Base-by-base conservation (phyloP, 2,888 invertebrate species). In the Pyralis farinalis region DNA sequence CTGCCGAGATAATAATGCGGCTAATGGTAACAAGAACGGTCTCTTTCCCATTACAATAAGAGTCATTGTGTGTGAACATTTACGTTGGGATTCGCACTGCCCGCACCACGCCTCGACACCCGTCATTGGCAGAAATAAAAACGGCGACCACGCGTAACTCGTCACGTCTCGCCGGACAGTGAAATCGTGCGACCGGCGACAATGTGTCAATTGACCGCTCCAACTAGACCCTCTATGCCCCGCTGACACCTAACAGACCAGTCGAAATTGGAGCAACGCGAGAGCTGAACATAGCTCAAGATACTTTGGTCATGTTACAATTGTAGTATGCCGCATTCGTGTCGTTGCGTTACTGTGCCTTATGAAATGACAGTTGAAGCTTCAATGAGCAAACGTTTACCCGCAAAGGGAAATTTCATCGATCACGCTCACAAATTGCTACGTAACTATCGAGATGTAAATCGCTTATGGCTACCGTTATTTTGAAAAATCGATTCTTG, bases 61-160 rank as follows among this genome's bases (percentile, higher is more conserved):
- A 65, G 59, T 47, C 45, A 58, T 35, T 42, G 40, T 34, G 46
- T 46, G 42, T 30, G 71, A 52, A 59, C 46, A 51, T 47, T 50
- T 62, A 68, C 44, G 47, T 52, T 65, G 59, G 74, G 63, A 68
- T 72, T 66, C 67, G 67, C 71, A 73, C 64, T 68, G 77, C 65
- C 70, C 73, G 62, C 68, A 87, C 87, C 87, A 86, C 87, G 87
- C 87, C 87, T 86, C 86, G 76, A 76, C 84, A 84, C 83, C 76
- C 80, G 86, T 86, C 87, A 88, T 88, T 88, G 87, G 87, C 87
- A 88, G 87, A 88, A 86, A 87, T 87, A 87, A 87, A 88, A 87
- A 87, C 85, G 78, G 77, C 82, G 76, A 79, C 83, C 82, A 84
- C 86, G 86, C 87, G 87, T 87, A 85, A 80, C 86, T 78, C 75